These are phyloP conservation scores for Rynchops niger DNA, from an alignment of 2,113 vertebrate species.

Conservation along the genomic window DNA sequence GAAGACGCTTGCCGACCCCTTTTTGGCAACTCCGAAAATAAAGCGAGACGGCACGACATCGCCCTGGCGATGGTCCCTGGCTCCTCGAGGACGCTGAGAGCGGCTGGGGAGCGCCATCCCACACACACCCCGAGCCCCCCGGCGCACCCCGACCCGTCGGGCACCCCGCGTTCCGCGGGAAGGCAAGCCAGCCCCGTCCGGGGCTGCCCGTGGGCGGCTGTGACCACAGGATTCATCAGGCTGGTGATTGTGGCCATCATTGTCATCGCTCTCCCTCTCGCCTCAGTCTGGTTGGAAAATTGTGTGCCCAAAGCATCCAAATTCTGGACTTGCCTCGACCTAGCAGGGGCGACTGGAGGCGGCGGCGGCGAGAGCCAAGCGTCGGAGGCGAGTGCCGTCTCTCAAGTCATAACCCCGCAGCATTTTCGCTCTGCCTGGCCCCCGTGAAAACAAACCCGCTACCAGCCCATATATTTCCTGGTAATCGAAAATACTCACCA, in stretches of 20 bases:
- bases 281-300: neutral
- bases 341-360: neutral
- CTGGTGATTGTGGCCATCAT: neutral
- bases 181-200: neutral
- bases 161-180: neutral
- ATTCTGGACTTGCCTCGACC: neutral
- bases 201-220: neutral
- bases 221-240: neutral
- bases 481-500: slow-evolving; percentile 78
- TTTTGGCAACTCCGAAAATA: slow-evolving; percentile 12
- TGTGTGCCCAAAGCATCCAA: neutral
- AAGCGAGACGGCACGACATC: neutral
- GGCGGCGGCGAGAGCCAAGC: neutral
- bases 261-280: neutral
- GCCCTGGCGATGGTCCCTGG: neutral
- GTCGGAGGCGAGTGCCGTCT: neutral
- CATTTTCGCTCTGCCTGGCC: neutral
- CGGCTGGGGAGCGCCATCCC: neutral
- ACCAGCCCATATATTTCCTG: slow-evolving; percentile 68
- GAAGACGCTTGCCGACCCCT: neutral
- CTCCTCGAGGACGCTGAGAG: neutral
- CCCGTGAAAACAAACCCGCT: slow-evolving; percentile 46
- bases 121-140: neutral
- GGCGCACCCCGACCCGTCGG: neutral
- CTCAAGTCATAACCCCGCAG: neutral